These are phyloP conservation scores for Rhabditophanes sp. DNA, from an alignment of 2,888 invertebrate genomes.

Conservation along the genomic window DNA sequence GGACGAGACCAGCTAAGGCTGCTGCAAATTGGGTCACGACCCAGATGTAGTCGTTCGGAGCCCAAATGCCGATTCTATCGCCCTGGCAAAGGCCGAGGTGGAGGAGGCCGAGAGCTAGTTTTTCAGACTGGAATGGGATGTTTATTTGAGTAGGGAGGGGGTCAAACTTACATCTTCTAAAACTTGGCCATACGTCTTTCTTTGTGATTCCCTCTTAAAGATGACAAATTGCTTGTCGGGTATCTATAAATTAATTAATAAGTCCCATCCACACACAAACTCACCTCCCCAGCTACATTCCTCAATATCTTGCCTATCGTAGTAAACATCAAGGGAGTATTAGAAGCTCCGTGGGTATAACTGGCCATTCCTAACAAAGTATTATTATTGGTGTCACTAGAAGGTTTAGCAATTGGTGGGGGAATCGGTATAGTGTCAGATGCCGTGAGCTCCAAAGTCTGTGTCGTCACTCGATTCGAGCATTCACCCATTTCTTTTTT, in stretches of 20 bases:
- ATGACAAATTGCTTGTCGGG: conserved; percentile 40
- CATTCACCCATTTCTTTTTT: too few species aligned
- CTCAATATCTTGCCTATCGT: conserved; percentile 38
- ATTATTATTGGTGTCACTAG: too few species aligned
- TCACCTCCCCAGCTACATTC: conserved; percentile 26
- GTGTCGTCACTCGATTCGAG: too few species aligned
- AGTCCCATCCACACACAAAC: conserved; percentile 3
- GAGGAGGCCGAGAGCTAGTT: conserved; percentile 57
- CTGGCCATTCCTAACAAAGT: conserved; percentile 13
- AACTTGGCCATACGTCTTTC: conserved; percentile 35
- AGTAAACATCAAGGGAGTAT: conserved; percentile 29
- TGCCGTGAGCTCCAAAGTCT: too few species aligned
- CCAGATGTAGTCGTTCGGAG: conserved; percentile 63
- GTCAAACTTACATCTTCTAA: conserved; percentile 30
- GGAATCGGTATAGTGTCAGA: too few species aligned
- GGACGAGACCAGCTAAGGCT: conserved; percentile 56
- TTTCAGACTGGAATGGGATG: too few species aligned
- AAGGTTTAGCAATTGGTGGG: too few species aligned
- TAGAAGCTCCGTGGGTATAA: conserved; percentile 35
- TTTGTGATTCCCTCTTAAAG: conserved; percentile 31
- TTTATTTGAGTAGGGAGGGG: too few species aligned
- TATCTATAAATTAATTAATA: conserved; percentile 16
- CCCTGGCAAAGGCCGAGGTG: conserved; percentile 57
- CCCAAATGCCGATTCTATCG: conserved; percentile 62
- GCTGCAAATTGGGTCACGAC: conserved; percentile 57